These are phyloP conservation scores for Leptobrachium ailaonicum DNA, from an alignment of 2,113 vertebrate species.

Conservation along the genomic window DNA sequence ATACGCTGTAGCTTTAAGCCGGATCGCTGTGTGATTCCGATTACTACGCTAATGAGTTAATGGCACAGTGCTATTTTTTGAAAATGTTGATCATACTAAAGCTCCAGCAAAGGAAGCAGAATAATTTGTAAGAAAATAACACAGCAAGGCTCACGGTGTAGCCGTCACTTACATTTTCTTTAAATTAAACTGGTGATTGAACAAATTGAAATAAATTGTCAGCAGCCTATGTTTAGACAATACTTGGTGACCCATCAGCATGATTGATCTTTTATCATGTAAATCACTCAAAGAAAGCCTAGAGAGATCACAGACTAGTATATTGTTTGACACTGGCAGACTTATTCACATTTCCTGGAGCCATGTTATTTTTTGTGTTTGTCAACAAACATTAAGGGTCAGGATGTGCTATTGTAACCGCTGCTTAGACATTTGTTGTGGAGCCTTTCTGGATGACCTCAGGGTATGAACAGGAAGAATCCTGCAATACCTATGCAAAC, in stretches of 20 bases:
- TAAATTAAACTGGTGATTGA: too few species aligned
- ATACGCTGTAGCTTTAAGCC: too few species aligned
- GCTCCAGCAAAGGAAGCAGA: too few species aligned
- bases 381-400: slow-evolving; percentile 58
- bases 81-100: too few species aligned
- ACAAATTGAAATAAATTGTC: too few species aligned
- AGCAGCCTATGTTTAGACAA: too few species aligned
- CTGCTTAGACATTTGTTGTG: slow-evolving; percentile 61
- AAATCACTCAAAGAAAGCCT: not conserved
- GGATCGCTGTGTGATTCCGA: too few species aligned
- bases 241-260: not conserved
- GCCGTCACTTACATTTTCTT: too few species aligned
- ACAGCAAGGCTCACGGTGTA: too few species aligned
- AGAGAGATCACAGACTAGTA: not conserved
- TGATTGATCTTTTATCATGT: not conserved
- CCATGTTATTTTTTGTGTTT: slow-evolving; percentile 41
- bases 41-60: too few species aligned
- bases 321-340: slow-evolving; percentile 4
- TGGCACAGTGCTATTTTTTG: too few species aligned
- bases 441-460: slow-evolving; percentile 62
- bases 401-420: slow-evolving; percentile 51
- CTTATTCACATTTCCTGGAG: slow-evolving; percentile 24
- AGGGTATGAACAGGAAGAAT: slow-evolving; percentile 55
- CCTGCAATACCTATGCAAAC: slow-evolving; percentile 49
- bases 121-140: too few species aligned